A percentile compares a stretch with the other conserved stretches of the same genome.
phyloP scores from a whole-genome alignment of 2,113 vertebrate species.

The Thalassoma bifasciatum region DNA sequence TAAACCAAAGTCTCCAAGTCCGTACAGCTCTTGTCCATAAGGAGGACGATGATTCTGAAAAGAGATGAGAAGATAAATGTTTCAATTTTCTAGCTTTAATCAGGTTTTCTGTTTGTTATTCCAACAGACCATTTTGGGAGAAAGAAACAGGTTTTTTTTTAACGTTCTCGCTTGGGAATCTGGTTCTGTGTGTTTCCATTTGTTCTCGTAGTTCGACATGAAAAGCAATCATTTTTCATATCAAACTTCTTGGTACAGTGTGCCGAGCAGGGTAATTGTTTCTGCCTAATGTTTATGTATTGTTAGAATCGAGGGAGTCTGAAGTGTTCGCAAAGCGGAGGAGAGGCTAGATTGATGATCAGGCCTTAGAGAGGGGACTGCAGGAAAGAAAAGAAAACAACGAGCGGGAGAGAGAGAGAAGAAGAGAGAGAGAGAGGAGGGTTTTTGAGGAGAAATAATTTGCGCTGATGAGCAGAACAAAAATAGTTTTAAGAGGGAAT shows the following conservation, averaged over 20 bases:
- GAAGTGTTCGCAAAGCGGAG: slow-evolving; percentile 17
- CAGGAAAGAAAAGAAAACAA: slow-evolving; percentile 13
- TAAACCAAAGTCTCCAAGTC: slow-evolving; percentile 19
- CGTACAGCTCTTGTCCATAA: not conserved
- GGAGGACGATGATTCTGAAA: not conserved
- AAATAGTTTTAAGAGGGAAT: slow-evolving; percentile 51
- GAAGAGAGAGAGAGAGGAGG: not conserved
- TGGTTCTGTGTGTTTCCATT: slow-evolving; percentile 34
- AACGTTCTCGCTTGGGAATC: not conserved
- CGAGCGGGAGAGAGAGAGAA: not conserved
- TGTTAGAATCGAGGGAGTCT: slow-evolving; percentile 37
- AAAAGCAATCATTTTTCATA: slow-evolving; percentile 64
- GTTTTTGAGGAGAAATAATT: slow-evolving; percentile 32
- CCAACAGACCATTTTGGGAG: not conserved
- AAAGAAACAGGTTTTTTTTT: not conserved
- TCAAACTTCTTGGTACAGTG: slow-evolving; percentile 44
- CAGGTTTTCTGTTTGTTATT: not conserved
- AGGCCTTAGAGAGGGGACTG: slow-evolving; percentile 8
- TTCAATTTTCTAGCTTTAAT: slow-evolving; percentile 15
- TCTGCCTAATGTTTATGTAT: slow-evolving; percentile 64
- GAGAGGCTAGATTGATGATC: slow-evolving; percentile 47
- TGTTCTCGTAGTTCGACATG: slow-evolving; percentile 31
- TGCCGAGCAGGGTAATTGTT: slow-evolving; percentile 56
- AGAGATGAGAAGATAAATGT: not conserved
- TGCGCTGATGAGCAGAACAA: slow-evolving; percentile 44